These are phyloP conservation scores for Myotis lucifugus DNA, from an alignment of 2,113 vertebrate species.

Conservation along the genomic window DNA sequence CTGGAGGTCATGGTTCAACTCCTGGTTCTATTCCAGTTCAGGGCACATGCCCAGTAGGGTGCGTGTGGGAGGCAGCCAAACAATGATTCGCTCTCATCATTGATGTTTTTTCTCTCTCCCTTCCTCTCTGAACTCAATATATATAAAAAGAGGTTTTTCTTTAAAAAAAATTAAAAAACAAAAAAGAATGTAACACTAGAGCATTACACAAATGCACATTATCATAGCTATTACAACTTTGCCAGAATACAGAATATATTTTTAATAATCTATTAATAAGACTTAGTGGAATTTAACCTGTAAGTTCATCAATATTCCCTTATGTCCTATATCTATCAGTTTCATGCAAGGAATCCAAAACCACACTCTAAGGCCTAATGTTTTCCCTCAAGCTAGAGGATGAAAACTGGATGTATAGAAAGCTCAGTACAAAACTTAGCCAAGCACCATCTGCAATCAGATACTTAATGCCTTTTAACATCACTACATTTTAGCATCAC, in stretches of 20 bases:
- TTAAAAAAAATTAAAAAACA: too few species aligned
- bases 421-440: not conserved
- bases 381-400: not conserved
- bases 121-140: too few species aligned
- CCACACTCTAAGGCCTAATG: not conserved
- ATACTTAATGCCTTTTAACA: not conserved
- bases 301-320: not conserved
- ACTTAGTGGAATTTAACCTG: not conserved
- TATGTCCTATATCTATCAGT: not conserved
- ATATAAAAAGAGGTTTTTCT: too few species aligned
- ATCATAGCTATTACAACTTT: not conserved
- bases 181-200: not conserved
- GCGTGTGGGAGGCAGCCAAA: too few species aligned
- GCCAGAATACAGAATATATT: not conserved
- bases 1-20: not conserved
- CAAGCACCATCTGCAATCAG: not conserved
- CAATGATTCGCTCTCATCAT: too few species aligned
- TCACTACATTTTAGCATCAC: not conserved
- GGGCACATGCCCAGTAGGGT: not conserved
- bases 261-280: not conserved
- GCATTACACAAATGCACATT: not conserved
- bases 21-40: not conserved
- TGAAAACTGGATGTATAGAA: not conserved
- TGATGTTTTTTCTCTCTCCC: too few species aligned
- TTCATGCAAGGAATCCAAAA: slow-evolving; percentile 1